A percentile compares a stretch with the other conserved stretches of the same genome.
Conservation (phyloP, 2,113 vertebrate genomes). For the Microtus richardsoni region DNA sequence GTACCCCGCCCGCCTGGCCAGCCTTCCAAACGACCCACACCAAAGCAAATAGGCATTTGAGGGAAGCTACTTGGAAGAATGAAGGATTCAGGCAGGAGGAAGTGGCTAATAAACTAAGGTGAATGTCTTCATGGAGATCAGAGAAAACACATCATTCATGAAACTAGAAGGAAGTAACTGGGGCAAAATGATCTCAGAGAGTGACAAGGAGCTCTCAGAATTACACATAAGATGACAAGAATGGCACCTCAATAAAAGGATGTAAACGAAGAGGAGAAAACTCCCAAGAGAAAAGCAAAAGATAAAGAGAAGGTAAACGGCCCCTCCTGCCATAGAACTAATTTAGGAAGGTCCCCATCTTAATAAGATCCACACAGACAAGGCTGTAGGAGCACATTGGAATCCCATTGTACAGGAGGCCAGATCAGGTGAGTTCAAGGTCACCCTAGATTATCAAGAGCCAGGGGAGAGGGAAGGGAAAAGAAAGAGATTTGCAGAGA, state of each 20-base stretch:
- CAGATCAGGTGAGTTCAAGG: too few relatives aligned
- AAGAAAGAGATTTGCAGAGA: not conserved
- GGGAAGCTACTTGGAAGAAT: not conserved
- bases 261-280: conserved; percentile 7
- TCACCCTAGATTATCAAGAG: not conserved
- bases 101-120: not conserved
- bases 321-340: not conserved
- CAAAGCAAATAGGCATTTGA: not conserved
- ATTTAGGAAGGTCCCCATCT: not conserved
- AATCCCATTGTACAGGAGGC: not conserved
- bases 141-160: not conserved
- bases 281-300: conserved; percentile 8
- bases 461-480: too few relatives aligned
- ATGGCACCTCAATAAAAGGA: not conserved
- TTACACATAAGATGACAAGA: not conserved
- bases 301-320: not conserved
- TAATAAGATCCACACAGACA: not conserved
- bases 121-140: not conserved
- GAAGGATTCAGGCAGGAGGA: not conserved
- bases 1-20: not conserved
- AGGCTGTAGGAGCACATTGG: too few relatives aligned
- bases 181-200: not conserved
- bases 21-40: not conserved
- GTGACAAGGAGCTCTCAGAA: not conserved
- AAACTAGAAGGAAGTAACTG: conserved; percentile 17